These are phyloP conservation scores for Erebia aethiops DNA, from an alignment of 2,888 invertebrate species.

Conservation along the genomic window DNA sequence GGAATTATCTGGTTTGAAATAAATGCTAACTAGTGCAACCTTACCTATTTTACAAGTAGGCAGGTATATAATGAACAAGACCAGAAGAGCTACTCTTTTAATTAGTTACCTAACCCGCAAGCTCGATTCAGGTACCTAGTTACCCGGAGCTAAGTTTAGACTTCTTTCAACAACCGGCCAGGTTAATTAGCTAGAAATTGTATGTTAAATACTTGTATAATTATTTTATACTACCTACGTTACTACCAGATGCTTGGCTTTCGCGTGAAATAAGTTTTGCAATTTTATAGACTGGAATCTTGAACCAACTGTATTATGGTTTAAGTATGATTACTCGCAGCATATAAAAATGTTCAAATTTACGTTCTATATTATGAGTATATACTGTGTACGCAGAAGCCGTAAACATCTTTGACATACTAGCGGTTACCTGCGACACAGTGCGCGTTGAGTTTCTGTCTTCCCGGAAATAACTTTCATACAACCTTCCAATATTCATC, in stretches of 20 bases:
- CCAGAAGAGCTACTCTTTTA: constrained; percentile 28
- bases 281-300: constrained; percentile 13
- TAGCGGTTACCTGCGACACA: too few relatives aligned
- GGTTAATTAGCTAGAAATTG: constrained; percentile 29
- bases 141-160: constrained; percentile 22
- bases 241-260: constrained; percentile 8
- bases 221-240: constrained; percentile 5
- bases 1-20: neutral
- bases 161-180: constrained; percentile 26
- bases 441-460: too few relatives aligned
- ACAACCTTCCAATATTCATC: too few relatives aligned
- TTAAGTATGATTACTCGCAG: too few relatives aligned
- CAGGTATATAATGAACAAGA: constrained; percentile 13
- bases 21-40: constrained; percentile 19
- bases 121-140: constrained; percentile 24
- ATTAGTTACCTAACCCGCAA: constrained; percentile 31
- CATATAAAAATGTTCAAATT: too few relatives aligned
- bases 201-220: constrained; percentile 25
- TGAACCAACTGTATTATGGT: neutral
- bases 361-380: too few relatives aligned
- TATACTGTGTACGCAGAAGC: too few relatives aligned
- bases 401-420: too few relatives aligned
- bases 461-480: too few relatives aligned
- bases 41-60: constrained; percentile 19
- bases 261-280: constrained; percentile 4